Percentiles rank a stretch among this genome's conserved stretches.
phyloP scores from a whole-genome alignment of 2,888 invertebrate species.

The Lagria hirta region DNA sequence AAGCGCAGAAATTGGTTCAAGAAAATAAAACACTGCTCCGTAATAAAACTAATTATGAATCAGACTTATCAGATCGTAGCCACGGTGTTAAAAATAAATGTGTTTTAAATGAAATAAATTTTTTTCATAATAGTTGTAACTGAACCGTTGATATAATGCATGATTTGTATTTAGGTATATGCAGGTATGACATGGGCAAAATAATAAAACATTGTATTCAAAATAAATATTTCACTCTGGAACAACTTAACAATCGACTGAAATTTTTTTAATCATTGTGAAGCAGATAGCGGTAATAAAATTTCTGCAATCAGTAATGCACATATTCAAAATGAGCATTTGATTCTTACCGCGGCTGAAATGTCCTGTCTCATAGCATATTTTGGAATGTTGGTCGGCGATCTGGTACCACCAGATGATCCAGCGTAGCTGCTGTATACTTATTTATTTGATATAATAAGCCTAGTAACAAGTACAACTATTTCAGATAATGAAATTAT shows the following conservation, averaged over 20 bases:
- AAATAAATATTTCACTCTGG: slow-evolving; percentile 21
- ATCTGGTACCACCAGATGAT: slow-evolving; percentile 19
- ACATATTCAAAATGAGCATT: slow-evolving; percentile 23
- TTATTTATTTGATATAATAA: not conserved
- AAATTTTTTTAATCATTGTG: slow-evolving; percentile 15
- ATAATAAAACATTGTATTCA: slow-evolving; percentile 18
- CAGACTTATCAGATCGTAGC: not conserved
- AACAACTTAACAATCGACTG: slow-evolving; percentile 19
- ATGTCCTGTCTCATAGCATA: slow-evolving; percentile 32
- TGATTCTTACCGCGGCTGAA: slow-evolving; percentile 35
- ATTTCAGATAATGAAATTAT: not conserved
- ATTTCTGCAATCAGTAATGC: slow-evolving; percentile 27
- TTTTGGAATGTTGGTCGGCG: slow-evolving; percentile 30
- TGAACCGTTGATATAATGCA: slow-evolving; percentile 28
- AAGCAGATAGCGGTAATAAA: slow-evolving; percentile 3
- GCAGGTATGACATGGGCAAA: slow-evolving; percentile 28
- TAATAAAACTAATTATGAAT: not conserved
- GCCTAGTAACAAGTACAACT: not conserved
- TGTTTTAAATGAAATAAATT: slow-evolving; percentile 22
- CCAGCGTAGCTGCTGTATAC: not conserved
- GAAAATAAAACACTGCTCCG: not conserved
- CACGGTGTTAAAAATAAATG: slow-evolving; percentile 24
- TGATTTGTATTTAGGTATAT: slow-evolving; percentile 27
- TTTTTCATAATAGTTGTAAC: slow-evolving; percentile 24
- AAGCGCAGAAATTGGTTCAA: not conserved